Base-by-base conservation (phyloP, 2,888 invertebrate genomes). In the Brachynemurus nebulosus region DNA sequence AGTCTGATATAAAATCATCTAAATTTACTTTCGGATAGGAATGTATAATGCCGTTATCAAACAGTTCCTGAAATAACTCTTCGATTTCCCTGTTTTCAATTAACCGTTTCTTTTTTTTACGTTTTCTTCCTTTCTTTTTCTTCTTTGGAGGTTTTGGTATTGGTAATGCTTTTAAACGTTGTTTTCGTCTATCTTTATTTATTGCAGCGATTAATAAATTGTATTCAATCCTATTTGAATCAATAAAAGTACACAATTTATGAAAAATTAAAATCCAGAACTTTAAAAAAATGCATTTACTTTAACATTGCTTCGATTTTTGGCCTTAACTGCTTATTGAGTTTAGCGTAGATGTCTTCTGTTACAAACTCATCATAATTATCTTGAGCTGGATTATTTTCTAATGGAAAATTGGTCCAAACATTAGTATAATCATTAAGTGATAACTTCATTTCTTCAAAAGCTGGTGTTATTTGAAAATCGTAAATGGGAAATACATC, bases 1-100 rank as follows among this genome's bases (percentile, higher is more conserved):
- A 70, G 55, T 85, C 84, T 1, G 86, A 86, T 57, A 73, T 68
- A 57, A 73, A 83, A 41, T 82, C 78, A 9, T 72, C 67, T 40
- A 88, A 59, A 0, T 62, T 64, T 1, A 65, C 63, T 42, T 60
- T 64, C 0, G 78, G 78, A 58, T 79, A 79, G 42, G 73, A 68
- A 51, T 63, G 70, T 40, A 88, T 76, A 46, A 89, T 78, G 5
- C 79, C 79, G 52, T 74, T 70, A 54, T 76, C 71, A 4, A 78
- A 78, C 45, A 89, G 66, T 56, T 76, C 74, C 59, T 83, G 79
- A 55, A 83, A 85, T 54, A 86, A 67, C n/a, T 72, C 71, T 52
- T 75, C 76, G 1, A 73, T 68, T 1, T 67, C 62, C 47, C 76
- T 58, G 57, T 78, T 74, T 1, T 71, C 75, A 2, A 77, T 78